Conservation (phyloP, 1,140 invertebrate genomes). For the Coptotermes formosanus region DNA sequence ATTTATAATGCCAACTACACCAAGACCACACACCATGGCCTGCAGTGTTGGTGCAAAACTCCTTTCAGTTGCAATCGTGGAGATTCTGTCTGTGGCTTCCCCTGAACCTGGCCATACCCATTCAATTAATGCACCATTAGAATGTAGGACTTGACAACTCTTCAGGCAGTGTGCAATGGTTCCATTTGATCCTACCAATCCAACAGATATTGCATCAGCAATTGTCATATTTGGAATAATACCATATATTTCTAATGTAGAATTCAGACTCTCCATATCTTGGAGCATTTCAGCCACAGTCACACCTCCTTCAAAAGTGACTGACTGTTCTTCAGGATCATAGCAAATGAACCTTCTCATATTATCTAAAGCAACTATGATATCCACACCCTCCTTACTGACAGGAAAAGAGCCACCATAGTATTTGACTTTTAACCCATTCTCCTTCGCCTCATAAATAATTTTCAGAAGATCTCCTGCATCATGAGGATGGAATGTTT, state of each 20-base stretch:
- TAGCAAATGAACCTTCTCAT: constrained; percentile 27
- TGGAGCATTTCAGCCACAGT: constrained; percentile 25
- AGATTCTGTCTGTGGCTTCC: not conserved
- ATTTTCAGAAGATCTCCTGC: constrained; percentile 21
- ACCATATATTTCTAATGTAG: constrained; percentile 30
- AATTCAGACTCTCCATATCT: constrained; percentile 27
- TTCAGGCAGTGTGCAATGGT: constrained; percentile 23
- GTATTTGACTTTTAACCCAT: constrained; percentile 24
- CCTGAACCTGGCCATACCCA: constrained; percentile 27
- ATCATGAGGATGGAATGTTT: constrained; percentile 24
- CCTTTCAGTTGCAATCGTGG: not conserved
- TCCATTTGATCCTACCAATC: constrained; percentile 30
- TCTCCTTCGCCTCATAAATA: constrained; percentile 30
- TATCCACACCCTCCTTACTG: constrained; percentile 9
- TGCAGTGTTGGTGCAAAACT: constrained; percentile 14
- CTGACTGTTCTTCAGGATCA: constrained; percentile 25
- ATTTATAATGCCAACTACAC: constrained; percentile 28
- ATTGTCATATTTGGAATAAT: constrained; percentile 31
- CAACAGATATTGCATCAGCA: constrained; percentile 32
- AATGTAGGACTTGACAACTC: constrained; percentile 29
- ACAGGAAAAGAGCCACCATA: constrained; percentile 29
- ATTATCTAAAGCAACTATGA: constrained; percentile 16
- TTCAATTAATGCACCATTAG: constrained; percentile 21
- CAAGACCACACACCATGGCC: constrained; percentile 31
- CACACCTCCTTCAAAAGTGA: constrained; percentile 31